Evolutionary conservation across 2,113 vertebrate species (phyloP), one percentile per base, ranked within the genome.

Genomic region (Lanius collurio): DNA sequence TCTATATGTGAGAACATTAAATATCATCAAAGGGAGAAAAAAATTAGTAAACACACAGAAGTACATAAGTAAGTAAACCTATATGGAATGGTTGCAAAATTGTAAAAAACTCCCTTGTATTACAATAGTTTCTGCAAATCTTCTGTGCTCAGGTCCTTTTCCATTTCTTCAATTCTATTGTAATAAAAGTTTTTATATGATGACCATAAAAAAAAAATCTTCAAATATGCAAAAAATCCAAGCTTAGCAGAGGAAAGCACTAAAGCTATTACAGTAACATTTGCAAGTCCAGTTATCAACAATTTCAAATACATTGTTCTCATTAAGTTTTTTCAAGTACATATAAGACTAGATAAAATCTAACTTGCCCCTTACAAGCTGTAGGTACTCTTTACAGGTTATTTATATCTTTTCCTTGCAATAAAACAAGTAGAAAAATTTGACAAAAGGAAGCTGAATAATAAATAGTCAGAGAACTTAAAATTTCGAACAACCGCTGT

Each of bases 41-140:
- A 76, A 81, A 57, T 9, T 37, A 33, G 26, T 37, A 41, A 81
- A 47, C 5, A 59, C 6, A 47, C 0, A 71, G 9, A 63, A 56
- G 15, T 63, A 39, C 1, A 22, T 16, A 30, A 13, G 1, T n/a
- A 31, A 16, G 1, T n/a, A 31, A 16, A 28, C 12, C 5, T 56
- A 13, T 7, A 30, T 8, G n/a, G 4, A 11, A 9, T 15, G 2
- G 11, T 15, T 70, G 6, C 4, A 81, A 86, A 83, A 46, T 13
- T 46, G 6, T 63, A 49, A 59, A 79, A 80, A 44, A 19, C 6
- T 56, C 49, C 4, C 21, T 59, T 53, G 9, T n/a, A 49, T 57
- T 76, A 77, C 10, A 77, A 10, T 5, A 57, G 6, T 30, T 19
- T 11, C 23, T 39, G 7, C 19, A 86, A 83, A 69, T 35, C 9